Evolutionary conservation across 1,140 invertebrate genomes (phyloP).

Genomic region (Pygmarrhopalites habei): DNA sequence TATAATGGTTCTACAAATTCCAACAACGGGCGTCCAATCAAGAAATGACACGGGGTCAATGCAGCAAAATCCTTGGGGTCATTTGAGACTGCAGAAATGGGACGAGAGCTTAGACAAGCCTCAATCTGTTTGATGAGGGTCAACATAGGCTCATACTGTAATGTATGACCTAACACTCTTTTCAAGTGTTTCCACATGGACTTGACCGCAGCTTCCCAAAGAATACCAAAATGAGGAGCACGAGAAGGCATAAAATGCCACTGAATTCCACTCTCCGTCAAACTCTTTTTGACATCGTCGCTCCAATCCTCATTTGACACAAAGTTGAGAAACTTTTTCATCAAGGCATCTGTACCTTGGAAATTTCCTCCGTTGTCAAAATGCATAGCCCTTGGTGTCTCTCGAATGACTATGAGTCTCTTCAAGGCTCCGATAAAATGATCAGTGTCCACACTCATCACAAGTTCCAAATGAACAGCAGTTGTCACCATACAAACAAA

Average conservation of each 20-base stretch:
- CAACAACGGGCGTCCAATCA: conserved; percentile 22
- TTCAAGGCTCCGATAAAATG: conserved; percentile 36
- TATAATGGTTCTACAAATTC: conserved; percentile 19
- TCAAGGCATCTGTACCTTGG: conserved; percentile 39
- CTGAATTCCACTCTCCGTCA: conserved; percentile 16
- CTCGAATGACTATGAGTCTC: conserved; percentile 39
- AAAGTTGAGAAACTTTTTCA: conserved; percentile 21
- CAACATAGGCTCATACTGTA: conserved; percentile 42
- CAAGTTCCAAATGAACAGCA: conserved; percentile 40
- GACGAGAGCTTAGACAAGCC: conserved; percentile 43
- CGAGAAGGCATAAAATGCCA: conserved; percentile 39
- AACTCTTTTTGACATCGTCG: not conserved
- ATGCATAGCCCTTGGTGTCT: conserved; percentile 33
- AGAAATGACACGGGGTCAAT: conserved; percentile 26
- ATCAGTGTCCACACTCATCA: conserved; percentile 28
- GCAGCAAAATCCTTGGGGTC: conserved; percentile 40
- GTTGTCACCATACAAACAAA: conserved; percentile 36
- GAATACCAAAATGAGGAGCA: conserved; percentile 39
- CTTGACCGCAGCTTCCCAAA: conserved; percentile 39
- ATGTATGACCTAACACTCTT: conserved; percentile 16
- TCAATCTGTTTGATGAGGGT: conserved; percentile 42
- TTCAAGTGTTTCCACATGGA: conserved; percentile 29
- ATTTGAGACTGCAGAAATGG: conserved; percentile 42
- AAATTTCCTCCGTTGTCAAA: conserved; percentile 45
- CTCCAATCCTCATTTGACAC: not conserved